Evolutionary conservation across 2,113 vertebrate genomes (phyloP).

Genomic region (Todiramphus saurophagus): DNA sequence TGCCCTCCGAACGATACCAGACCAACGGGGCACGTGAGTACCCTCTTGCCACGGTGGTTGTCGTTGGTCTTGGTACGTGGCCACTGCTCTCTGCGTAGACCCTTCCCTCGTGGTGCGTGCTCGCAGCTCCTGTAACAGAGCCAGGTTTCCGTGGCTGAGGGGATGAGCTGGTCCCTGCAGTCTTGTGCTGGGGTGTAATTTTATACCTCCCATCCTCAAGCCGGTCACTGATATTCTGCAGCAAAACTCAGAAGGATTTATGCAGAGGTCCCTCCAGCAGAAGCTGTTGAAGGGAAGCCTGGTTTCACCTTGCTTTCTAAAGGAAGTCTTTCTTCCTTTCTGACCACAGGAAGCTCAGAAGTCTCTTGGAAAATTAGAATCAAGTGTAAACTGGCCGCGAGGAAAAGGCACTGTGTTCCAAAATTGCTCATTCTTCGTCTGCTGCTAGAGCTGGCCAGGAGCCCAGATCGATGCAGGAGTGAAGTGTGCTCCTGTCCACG

Average conservation of each 20-base stretch:
- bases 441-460: neutral
- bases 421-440: neutral
- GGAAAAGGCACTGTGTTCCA: slow-evolving; percentile 8
- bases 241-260: neutral
- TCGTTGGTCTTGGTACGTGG: neutral
- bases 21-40: slow-evolving; percentile 91
- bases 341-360: neutral
- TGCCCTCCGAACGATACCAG: slow-evolving; percentile 86
- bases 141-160: neutral
- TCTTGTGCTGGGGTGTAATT: neutral
- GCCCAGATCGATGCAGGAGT: neutral
- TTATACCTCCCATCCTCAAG: accelerated
- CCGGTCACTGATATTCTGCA: accelerated
- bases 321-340: neutral
- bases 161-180: neutral
- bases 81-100: accelerated
- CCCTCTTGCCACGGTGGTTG: accelerated
- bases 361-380: neutral
- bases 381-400: neutral
- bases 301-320: neutral
- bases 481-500: neutral
- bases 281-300: neutral
- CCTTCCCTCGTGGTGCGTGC: neutral
- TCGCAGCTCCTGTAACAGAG: neutral
- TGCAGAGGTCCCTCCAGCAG: neutral